phyloP scores from a whole-genome alignment of 1,140 invertebrate genomes.

The Drosophila yakuba region DNA sequence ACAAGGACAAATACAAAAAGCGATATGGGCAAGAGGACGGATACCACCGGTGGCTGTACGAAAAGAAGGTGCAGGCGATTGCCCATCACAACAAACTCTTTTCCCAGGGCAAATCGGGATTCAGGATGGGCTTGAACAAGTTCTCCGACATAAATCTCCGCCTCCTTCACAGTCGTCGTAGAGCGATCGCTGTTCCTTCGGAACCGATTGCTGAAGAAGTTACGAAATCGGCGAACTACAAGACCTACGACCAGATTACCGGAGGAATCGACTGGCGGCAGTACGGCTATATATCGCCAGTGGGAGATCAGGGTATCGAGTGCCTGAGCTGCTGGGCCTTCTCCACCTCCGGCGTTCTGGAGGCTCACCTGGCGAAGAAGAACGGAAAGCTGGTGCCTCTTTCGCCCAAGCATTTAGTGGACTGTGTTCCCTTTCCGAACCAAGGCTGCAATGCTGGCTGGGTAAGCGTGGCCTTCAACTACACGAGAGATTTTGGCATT shows the following conservation, averaged over 20 bases:
- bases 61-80: neutral
- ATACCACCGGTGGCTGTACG: slow-evolving; percentile 3
- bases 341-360: slow-evolving; percentile 92
- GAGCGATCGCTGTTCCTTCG: neutral
- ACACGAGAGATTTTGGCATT: slow-evolving; percentile 90
- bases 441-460: slow-evolving; percentile 94
- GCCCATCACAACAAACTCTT: slow-evolving; percentile 8
- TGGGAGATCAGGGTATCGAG: slow-evolving; percentile 88
- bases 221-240: slow-evolving; percentile 2
- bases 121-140: slow-evolving; percentile 29
- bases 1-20: slow-evolving; percentile 7
- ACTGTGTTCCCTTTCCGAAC: slow-evolving; percentile 93
- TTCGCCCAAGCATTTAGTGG: slow-evolving; percentile 96
- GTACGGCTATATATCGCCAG: slow-evolving; percentile 6
- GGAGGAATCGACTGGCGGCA: slow-evolving; percentile 18
- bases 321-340: slow-evolving; percentile 98
- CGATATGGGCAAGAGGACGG: neutral
- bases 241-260: slow-evolving; percentile 12
- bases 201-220: neutral
- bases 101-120: neutral
- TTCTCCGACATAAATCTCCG: slow-evolving; percentile 17
- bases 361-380: slow-evolving; percentile 89
- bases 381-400: slow-evolving; percentile 89
- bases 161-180: neutral
- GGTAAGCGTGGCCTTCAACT: slow-evolving; percentile 90